These are phyloP conservation scores for Myotis myotis DNA, from an alignment of 2,797 vertebrate genomes.

Conservation along the genomic window DNA sequence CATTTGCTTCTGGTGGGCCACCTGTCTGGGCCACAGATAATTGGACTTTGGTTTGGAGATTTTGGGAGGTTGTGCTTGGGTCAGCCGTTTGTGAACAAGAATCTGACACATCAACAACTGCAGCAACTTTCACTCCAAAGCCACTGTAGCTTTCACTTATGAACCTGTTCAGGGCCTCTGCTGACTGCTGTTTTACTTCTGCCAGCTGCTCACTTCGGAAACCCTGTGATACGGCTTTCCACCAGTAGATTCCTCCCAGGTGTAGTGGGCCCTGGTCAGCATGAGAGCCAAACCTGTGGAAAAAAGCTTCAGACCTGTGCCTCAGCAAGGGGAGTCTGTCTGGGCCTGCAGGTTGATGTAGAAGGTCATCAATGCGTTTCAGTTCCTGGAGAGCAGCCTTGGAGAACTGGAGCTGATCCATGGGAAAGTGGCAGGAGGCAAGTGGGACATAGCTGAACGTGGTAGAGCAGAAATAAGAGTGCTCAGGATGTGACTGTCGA, in stretches of 20 bases:
- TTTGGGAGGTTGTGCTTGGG: fast-evolving
- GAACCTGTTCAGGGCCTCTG: constrained; percentile 52
- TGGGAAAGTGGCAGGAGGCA: constrained; percentile 78
- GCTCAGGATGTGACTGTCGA: not conserved
- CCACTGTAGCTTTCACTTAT: not conserved
- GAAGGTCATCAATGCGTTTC: constrained; percentile 69
- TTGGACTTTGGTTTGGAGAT: constrained; percentile 28
- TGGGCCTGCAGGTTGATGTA: not conserved
- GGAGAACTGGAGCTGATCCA: constrained; percentile 75
- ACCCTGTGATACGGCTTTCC: constrained; percentile 75
- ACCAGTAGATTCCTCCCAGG: constrained; percentile 85
- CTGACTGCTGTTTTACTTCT: constrained; percentile 68
- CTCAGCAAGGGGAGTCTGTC: not conserved
- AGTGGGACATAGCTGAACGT: constrained; percentile 79
- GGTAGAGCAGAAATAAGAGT: constrained; percentile 74
- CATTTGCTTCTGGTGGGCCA: constrained; percentile 72
- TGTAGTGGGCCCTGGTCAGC: constrained; percentile 82
- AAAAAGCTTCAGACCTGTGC: constrained; percentile 68
- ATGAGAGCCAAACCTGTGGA: constrained; percentile 83
- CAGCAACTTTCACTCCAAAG: fast-evolving
- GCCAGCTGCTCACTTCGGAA: constrained; percentile 63
- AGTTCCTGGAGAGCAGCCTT: constrained; percentile 71
- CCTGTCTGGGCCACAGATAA: constrained; percentile 73
- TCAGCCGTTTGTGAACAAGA: not conserved
- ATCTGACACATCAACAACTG: fast-evolving